Base-by-base conservation (phyloP, 2,113 vertebrate species). In the Sphaerodactylus townsendi region DNA sequence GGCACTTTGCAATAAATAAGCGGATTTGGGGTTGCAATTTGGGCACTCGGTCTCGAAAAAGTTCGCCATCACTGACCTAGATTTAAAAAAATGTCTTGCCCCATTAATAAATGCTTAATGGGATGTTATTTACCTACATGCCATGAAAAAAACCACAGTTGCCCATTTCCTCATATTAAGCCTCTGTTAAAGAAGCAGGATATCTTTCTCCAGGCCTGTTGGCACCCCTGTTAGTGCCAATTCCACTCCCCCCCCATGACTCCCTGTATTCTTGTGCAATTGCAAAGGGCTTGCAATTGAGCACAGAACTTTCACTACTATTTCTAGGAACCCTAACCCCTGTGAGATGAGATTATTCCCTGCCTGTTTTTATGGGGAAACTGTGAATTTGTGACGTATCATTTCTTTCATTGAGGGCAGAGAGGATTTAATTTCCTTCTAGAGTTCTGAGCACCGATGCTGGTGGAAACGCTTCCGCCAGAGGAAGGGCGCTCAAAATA, bases 381-480 rank as follows among this genome's bases (percentile, higher is more conserved):
- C 28, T 69, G 33, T 53, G 53, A 4, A 50, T 14, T 0, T 86
- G 87, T 84, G 79, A 85, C 74, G 82, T 44, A 90, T 90, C 81
- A 44, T 17, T 50, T 44, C 14, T 23, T 69, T 75, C 72, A 35
- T 87, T 82, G 35, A 73, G 53, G 48, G 30, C 59, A 65, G 1
- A 0, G 72, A 9, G 33, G 83, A 88, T 88, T 91, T 89, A 88
- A 48, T 93, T 95, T 95, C 91, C 88, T 88, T 94, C 86, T 68
- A 86, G 75, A 82, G 83, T 88, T 86, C 87, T 83, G 86, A 75
- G 5, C 41, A 85, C 1, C 59, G 73, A 85, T 73, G 90, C 89
- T 94, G 93, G 92, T 91, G 95, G 95, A 96, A 96, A 96, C 13
- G 8, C 30, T 84, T 79, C 81, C 76, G 39, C 88, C 84, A 88